Percentiles rank a stretch among this genome's conserved stretches.
Conservation (phyloP, 2,113 vertebrate species). For the Symphodus melops region DNA sequence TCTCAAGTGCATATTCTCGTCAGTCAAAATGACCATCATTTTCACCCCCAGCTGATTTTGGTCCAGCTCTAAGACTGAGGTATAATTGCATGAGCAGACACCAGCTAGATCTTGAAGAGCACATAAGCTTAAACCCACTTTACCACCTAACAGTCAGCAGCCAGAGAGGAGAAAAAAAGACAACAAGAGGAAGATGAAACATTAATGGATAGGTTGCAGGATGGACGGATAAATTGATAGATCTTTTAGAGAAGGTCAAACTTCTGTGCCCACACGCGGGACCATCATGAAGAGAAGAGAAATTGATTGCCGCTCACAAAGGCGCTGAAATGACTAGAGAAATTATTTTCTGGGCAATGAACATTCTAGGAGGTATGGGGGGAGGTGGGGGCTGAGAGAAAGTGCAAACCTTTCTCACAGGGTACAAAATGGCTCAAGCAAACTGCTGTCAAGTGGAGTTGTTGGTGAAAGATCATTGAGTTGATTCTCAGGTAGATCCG, state of each 20-base stretch:
- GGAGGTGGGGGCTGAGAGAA: slow-evolving; percentile 24
- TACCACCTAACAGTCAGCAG: slow-evolving; percentile 74
- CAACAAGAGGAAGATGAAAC: slow-evolving; percentile 80
- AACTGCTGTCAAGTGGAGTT: slow-evolving; percentile 80
- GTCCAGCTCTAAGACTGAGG: slow-evolving; percentile 67
- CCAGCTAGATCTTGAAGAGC: slow-evolving; percentile 77
- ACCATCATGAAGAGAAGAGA: slow-evolving; percentile 86
- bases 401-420: slow-evolving; percentile 75
- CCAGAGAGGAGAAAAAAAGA: slow-evolving; percentile 58
- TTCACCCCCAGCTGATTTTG: slow-evolving; percentile 75
- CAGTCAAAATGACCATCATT: slow-evolving; percentile 80
- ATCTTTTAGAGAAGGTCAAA: slow-evolving; percentile 88
- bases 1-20: slow-evolving; percentile 84
- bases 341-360: slow-evolving; percentile 88
- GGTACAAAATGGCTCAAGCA: slow-evolving; percentile 77
- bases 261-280: slow-evolving; percentile 83
- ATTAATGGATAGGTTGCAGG: slow-evolving; percentile 86
- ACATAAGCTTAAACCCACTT: slow-evolving; percentile 83
- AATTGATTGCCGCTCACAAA: slow-evolving; percentile 87
- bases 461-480: slow-evolving; percentile 73
- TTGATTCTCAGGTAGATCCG: slow-evolving; percentile 61
- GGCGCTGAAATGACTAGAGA: slow-evolving; percentile 86
- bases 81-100: slow-evolving; percentile 84
- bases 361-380: slow-evolving; percentile 75
- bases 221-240: slow-evolving; percentile 87